Conservation (phyloP, 2,113 vertebrate genomes). For the Tenebrosternarchus preto region DNA sequence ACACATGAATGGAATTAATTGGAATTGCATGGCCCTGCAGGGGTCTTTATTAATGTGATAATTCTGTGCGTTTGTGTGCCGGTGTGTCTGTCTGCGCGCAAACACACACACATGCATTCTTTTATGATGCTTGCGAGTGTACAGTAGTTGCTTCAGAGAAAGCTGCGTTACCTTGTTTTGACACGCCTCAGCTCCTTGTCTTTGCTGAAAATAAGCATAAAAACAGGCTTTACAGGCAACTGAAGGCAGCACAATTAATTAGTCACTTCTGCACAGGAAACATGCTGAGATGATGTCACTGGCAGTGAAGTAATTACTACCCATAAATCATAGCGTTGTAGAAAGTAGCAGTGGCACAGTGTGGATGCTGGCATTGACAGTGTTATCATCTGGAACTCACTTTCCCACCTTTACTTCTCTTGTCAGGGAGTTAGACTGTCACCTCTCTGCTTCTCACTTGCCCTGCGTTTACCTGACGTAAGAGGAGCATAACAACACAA, state of each 20-base stretch:
- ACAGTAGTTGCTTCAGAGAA: constrained; percentile 17
- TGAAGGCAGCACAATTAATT: constrained; percentile 80
- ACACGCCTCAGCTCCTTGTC: constrained; percentile 68
- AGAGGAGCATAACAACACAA: neutral
- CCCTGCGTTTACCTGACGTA: neutral
- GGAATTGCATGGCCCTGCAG: too few species aligned
- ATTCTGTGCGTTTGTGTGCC: constrained; percentile 15
- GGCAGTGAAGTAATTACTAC: constrained; percentile 77
- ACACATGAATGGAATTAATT: too few species aligned
- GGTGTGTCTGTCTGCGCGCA: neutral
- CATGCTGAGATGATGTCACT: constrained; percentile 75
- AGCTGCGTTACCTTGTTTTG: constrained; percentile 69
- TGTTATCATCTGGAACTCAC: constrained; percentile 29
- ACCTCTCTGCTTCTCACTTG: constrained; percentile 26
- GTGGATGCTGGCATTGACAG: constrained; percentile 34
- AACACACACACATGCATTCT: too few species aligned
- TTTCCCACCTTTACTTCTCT: constrained; percentile 32
- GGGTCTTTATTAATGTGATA: neutral
- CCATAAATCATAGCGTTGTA: constrained; percentile 78
- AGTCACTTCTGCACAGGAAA: constrained; percentile 63
- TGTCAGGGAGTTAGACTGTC: constrained; percentile 42
- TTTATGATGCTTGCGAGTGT: constrained; percentile 30
- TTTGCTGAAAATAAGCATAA: constrained; percentile 19
- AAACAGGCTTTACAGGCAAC: constrained; percentile 70
- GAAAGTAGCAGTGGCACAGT: constrained; percentile 63